Percentiles rank a stretch among this genome's conserved stretches.
These are phyloP conservation scores for Sula dactylatra DNA, from an alignment of 2,113 vertebrate species.

Conservation along the genomic window DNA sequence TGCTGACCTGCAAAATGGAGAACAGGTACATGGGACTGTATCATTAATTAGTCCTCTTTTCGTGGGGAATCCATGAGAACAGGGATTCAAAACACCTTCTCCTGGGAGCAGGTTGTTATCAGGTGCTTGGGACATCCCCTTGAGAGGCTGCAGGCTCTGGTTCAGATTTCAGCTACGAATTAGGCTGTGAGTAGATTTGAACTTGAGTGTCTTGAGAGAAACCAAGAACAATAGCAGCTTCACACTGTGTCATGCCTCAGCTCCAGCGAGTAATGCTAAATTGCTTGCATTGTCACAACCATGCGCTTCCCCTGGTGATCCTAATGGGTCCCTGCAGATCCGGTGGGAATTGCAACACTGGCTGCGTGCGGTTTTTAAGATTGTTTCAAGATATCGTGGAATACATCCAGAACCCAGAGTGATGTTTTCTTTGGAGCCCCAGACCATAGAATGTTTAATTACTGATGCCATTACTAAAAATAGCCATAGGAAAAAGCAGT, in stretches of 20 bases:
- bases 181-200: background rate
- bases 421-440: slow-evolving; percentile 44
- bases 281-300: background rate
- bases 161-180: background rate
- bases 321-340: slow-evolving; percentile 40
- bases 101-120: background rate
- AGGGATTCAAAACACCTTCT: background rate
- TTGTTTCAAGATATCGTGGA: slow-evolving; percentile 4
- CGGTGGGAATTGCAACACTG: background rate
- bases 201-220: background rate
- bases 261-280: slow-evolving; percentile 46
- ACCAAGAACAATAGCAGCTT: background rate
- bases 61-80: background rate
- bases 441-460: slow-evolving; percentile 25
- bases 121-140: background rate
- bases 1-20: background rate
- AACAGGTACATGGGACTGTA: background rate
- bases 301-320: background rate
- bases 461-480: slow-evolving; percentile 53
- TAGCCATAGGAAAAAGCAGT: slow-evolving; percentile 14
- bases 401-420: background rate
- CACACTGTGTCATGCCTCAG: background rate
- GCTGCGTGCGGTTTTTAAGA: slow-evolving; percentile 8
- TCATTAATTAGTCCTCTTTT: background rate
- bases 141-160: background rate